Evolutionary conservation across 2,888 invertebrate species (phyloP).

Genomic region (Corbicula japonica): DNA sequence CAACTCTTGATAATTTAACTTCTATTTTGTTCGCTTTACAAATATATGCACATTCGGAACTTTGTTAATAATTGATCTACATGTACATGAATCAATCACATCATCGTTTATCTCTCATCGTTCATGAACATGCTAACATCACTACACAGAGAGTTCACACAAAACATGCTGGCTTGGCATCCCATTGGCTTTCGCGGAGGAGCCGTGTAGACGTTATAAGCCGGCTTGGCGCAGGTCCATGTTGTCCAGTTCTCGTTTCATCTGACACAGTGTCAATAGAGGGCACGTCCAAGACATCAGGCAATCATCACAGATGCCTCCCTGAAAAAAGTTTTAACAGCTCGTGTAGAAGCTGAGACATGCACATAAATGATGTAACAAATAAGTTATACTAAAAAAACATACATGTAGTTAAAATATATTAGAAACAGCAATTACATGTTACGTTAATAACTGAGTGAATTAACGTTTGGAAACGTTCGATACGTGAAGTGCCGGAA

Average conservation of each 20-base stretch:
- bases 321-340: constrained; percentile 32
- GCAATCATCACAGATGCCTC: constrained; percentile 41
- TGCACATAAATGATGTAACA: not conserved
- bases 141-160: not conserved
- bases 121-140: not conserved
- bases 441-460: not conserved
- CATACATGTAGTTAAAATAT: not conserved
- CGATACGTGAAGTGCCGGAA: not conserved
- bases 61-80: not conserved
- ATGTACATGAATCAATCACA: not conserved
- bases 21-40: too few species aligned
- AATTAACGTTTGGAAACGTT: not conserved
- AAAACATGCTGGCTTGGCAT: not conserved
- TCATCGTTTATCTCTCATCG: too few species aligned
- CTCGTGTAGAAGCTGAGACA: not conserved
- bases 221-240: constrained; percentile 28
- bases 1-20: too few species aligned
- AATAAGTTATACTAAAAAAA: not conserved
- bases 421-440: not conserved
- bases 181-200: not conserved
- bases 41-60: not conserved
- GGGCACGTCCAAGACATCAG: constrained; percentile 29
- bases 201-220: constrained; percentile 2
- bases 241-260: constrained; percentile 49
- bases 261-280: constrained; percentile 44